phyloP scores from a whole-genome alignment of 1,140 invertebrate genomes.

The Elysia chlorotica region DNA sequence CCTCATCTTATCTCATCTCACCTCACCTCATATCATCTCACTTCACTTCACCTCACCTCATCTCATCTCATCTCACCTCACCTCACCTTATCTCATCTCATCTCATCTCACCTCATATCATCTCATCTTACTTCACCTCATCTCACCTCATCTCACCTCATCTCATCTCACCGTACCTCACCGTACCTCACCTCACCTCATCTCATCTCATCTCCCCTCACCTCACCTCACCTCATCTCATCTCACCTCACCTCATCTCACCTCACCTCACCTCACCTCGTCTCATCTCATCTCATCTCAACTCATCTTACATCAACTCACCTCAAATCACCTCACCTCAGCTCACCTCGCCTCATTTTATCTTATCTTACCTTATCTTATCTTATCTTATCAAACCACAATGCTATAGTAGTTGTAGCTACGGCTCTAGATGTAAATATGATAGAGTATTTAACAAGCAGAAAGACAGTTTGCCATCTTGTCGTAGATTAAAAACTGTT shows the following conservation, averaged over 20 bases:
- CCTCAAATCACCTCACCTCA: conserved; percentile 29
- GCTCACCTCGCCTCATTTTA: conserved; percentile 29
- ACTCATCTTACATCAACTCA: not conserved
- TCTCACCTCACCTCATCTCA: conserved; percentile 34
- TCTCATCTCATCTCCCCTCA: not conserved
- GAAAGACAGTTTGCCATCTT: too few species aligned
- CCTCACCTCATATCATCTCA: not conserved
- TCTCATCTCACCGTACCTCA: not conserved
- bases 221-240: not conserved
- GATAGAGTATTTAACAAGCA: too few species aligned
- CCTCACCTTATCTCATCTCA: not conserved
- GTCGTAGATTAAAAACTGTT: too few species aligned
- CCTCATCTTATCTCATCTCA: not conserved
- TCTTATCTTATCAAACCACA: too few species aligned
- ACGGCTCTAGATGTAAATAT: too few species aligned
- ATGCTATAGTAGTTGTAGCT: too few species aligned
- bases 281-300: not conserved
- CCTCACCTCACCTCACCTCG: not conserved
- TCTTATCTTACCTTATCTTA: too few species aligned
- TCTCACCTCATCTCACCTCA: not conserved
- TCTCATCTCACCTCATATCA: not conserved
- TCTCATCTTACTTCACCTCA: not conserved
- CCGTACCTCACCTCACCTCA: not conserved
- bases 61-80: not conserved
- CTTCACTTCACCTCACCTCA: not conserved